Evolutionary conservation across 2,888 invertebrate genomes (phyloP), one percentile per base, ranked within the genome.

Genomic region (Bombyx huttoni): DNA sequence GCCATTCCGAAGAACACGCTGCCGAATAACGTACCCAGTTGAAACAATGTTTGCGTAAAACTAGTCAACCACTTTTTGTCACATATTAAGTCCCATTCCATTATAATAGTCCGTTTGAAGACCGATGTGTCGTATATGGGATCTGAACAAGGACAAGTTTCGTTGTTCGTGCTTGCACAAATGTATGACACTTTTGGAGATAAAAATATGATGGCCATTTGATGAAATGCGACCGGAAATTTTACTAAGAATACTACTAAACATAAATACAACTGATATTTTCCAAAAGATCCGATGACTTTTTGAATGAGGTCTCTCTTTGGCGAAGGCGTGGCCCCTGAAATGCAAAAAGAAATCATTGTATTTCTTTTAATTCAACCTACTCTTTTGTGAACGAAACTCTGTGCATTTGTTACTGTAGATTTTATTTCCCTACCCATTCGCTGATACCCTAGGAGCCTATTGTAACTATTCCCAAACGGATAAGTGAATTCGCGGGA

Each of bases 51-150:
- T 76, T 95, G 95, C 0, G 93, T 92, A 34, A 94, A 82, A 67
- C 93, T 92, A 2, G 91, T 89, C 56, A 94, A 75, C 78, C 92
- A 91, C 50, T 86, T 84, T 48, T 80, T 89, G 3, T 90, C 89
- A 71, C 94, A 95, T 33, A 94, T 93, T 56, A 96, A 84, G 71
- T 92, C 87, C 93, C 94, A 96, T 89, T 95, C 91, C 52, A 91
- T 92, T 54, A 91, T 89, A 13, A 95, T 94, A 0, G 94, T 94
- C 59, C 91, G 91, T 1, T 90, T 79, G 69, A 95, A 95, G 54
- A 91, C 70, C 49, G 90, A 90, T 51, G 87, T 91, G 66, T 94
- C 91, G 64, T 91, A 94, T 8, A 85, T 73, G 54, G 91, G 89
- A 47, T 85, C 69, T 0, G 78, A 63, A 64, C 94, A 94, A 1